phyloP scores from a whole-genome alignment of 2,797 vertebrate genomes.

The Ctenochaetus hawaiiensis region DNA sequence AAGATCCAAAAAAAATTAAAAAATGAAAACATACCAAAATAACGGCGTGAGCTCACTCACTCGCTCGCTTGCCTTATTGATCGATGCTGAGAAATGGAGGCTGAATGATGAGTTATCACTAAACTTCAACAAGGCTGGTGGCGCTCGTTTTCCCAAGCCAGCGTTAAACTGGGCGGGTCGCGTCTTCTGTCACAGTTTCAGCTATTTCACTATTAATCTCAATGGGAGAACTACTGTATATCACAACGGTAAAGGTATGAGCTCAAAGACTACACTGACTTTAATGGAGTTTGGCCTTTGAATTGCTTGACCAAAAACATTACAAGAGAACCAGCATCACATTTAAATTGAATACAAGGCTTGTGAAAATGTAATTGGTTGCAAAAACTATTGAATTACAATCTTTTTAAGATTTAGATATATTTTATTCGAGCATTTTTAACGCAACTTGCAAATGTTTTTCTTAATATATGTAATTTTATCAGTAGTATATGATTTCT shows the following conservation, averaged over 20 bases:
- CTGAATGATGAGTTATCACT: conserved; percentile 16
- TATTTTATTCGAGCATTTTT: background rate
- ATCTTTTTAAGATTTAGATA: background rate
- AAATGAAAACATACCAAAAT: conserved; percentile 4
- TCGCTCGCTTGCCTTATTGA: background rate
- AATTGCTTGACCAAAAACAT: background rate
- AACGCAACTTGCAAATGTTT: background rate
- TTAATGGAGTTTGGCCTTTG: conserved; percentile 45
- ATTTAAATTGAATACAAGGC: background rate
- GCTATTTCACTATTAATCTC: background rate
- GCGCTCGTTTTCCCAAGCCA: conserved; percentile 34
- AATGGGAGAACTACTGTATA: conserved; percentile 7
- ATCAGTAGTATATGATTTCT: no score
- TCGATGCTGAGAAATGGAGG: conserved; percentile 37
- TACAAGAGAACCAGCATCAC: conserved; percentile 1
- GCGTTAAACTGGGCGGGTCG: conserved; percentile 36
- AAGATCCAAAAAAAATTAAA: conserved; percentile 12
- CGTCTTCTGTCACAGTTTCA: conserved; percentile 41
- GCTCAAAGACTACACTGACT: background rate
- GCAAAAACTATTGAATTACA: background rate
- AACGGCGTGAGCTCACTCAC: conserved; percentile 20
- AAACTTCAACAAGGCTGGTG: conserved; percentile 40
- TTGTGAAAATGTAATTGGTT: no score
- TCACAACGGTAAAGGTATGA: conserved; percentile 14
- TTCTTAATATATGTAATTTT: background rate